Evolutionary conservation across 2,888 invertebrate genomes (phyloP).

Genomic region (Sinotaia quadrata): DNA sequence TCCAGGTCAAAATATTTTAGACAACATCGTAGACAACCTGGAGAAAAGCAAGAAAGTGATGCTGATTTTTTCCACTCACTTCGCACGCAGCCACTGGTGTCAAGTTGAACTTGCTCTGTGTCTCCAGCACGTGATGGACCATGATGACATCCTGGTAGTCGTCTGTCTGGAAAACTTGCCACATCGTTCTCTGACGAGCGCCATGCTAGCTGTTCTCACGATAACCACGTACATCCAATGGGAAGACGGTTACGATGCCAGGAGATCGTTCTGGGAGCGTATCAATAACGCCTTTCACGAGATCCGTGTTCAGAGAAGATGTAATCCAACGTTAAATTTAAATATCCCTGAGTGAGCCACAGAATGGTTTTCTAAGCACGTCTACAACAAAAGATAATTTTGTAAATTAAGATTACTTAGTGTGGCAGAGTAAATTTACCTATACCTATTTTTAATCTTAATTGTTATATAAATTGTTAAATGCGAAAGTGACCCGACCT

Average conservation of each 20-base stretch:
- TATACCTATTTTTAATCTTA: too few species aligned
- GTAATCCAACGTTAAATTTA: too few species aligned
- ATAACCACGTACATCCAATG: slow-evolving; percentile 76
- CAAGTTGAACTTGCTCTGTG: slow-evolving; percentile 38
- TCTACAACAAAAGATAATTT: too few species aligned
- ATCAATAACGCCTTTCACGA: not conserved
- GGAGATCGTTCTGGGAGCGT: not conserved
- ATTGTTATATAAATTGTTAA: too few species aligned
- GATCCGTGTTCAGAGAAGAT: too few species aligned
- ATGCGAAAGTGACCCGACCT: too few species aligned
- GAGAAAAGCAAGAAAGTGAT: slow-evolving; percentile 79
- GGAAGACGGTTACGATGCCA: not conserved
- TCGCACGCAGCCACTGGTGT: slow-evolving; percentile 45
- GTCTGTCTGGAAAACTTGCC: slow-evolving; percentile 80
- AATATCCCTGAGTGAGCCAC: too few species aligned
- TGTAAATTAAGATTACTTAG: too few species aligned
- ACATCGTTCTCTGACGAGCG: slow-evolving; percentile 77
- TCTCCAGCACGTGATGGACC: slow-evolving; percentile 25
- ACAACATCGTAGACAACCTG: slow-evolving; percentile 82
- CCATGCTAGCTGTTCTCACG: slow-evolving; percentile 79
- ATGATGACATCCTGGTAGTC: slow-evolving; percentile 73
- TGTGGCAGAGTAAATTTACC: too few species aligned
- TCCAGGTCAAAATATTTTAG: slow-evolving; percentile 80
- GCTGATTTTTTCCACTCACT: slow-evolving; percentile 77
- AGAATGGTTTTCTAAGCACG: too few species aligned